Conservation (phyloP, 2,888 invertebrate species). For the Patella depressa region DNA sequence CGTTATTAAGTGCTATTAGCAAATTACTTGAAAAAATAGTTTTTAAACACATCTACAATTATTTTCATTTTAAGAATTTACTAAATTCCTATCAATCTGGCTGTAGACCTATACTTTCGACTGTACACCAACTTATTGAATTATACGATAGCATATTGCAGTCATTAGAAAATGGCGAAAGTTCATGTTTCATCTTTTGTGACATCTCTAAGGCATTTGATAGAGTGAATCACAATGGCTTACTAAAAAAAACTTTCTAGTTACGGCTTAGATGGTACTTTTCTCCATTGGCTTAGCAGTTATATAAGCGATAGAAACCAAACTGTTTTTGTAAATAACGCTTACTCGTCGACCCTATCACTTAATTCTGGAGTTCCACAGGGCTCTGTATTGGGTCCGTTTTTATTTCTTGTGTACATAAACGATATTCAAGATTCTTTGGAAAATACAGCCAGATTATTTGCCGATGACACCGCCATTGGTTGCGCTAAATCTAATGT, state of each 20-base stretch:
- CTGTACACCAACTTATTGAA: neutral
- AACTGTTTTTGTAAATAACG: neutral
- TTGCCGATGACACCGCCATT: slow-evolving; percentile 25
- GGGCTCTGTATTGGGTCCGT: slow-evolving; percentile 25
- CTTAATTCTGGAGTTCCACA: slow-evolving; percentile 20
- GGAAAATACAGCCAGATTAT: slow-evolving; percentile 13
- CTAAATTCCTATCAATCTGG: neutral
- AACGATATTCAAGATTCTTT: slow-evolving; percentile 20
- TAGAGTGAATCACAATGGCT: neutral
- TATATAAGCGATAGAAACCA: neutral
- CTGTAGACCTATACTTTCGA: neutral
- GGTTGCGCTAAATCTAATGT: neutral
- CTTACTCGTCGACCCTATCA: neutral
- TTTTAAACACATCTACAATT: neutral
- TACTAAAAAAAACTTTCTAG: neutral
- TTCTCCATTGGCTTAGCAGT: neutral
- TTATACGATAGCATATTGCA: neutral
- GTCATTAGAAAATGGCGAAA: neutral
- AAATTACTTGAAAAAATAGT: neutral
- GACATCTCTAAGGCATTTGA: neutral
- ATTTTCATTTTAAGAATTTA: neutral
- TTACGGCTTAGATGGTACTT: neutral
- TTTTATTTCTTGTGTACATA: slow-evolving; percentile 27
- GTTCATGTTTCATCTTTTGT: neutral
- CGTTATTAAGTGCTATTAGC: neutral